phyloP scores from a whole-genome alignment of 2,888 invertebrate genomes.

The Ametastegia equiseti region DNA sequence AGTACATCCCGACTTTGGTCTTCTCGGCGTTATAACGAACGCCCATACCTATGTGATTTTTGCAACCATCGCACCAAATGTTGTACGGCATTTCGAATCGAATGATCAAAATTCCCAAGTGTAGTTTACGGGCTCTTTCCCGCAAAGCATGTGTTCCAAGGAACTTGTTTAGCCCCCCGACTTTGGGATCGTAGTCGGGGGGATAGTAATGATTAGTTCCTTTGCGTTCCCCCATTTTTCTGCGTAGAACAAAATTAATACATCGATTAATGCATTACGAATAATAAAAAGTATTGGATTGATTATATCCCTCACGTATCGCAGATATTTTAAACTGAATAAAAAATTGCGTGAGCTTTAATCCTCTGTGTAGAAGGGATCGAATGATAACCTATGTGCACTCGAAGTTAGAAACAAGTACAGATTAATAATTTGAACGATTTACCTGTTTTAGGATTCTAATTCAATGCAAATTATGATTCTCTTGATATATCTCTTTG shows the following conservation, averaged over 20 bases:
- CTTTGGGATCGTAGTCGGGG: conserved; percentile 98
- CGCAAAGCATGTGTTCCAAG: conserved; percentile 96
- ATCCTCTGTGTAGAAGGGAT: not conserved
- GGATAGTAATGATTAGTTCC: conserved; percentile 99
- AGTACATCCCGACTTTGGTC: conserved; percentile 97
- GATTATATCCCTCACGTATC: not conserved
- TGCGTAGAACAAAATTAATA: conserved; percentile 31
- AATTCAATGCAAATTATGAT: not conserved
- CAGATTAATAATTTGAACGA: not conserved
- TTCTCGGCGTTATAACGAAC: conserved; percentile 98
- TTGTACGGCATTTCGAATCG: conserved; percentile 99
- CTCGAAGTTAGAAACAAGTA: no score
- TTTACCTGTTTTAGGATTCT: conserved; percentile 18
- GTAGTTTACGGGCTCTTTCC: conserved; percentile 96
- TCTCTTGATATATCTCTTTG: not conserved
- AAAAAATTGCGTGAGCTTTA: not conserved
- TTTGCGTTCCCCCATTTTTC: conserved; percentile 97
- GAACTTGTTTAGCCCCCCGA: conserved; percentile 96
- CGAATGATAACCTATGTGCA: not conserved
- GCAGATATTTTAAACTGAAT: not conserved
- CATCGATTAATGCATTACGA: not conserved
- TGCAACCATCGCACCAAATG: conserved; percentile 99
- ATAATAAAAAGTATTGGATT: not conserved
- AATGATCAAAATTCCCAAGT: conserved; percentile 96
- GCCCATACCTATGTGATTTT: conserved; percentile 99